Conservation (phyloP, 1,140 invertebrate genomes). For the Papilio helenus region DNA sequence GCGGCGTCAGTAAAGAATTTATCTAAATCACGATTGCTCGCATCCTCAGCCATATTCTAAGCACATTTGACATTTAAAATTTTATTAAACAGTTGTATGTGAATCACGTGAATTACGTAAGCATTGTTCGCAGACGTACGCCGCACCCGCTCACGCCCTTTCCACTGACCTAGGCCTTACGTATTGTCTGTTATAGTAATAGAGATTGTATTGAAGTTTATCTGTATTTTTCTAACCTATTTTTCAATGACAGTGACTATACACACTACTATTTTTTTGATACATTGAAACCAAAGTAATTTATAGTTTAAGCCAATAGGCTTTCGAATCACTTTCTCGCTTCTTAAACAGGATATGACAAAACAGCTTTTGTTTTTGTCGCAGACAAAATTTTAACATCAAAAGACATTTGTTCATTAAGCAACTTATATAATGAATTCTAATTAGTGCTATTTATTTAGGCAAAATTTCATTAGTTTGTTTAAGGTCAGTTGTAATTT, state of each 20-base stretch:
- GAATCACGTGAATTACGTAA: slow-evolving; percentile 37
- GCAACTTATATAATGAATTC: neutral
- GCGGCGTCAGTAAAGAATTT: slow-evolving; percentile 33
- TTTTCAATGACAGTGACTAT: too few relatives aligned
- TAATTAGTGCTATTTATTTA: slow-evolving; percentile 24
- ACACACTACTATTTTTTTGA: neutral
- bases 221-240: neutral
- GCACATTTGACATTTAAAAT: slow-evolving; percentile 35
- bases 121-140: slow-evolving; percentile 34
- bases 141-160: slow-evolving; percentile 17
- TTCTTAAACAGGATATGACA: neutral
- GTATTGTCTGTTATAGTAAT: slow-evolving; percentile 18
- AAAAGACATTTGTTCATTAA: slow-evolving; percentile 2
- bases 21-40: slow-evolving; percentile 31
- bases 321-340: neutral
- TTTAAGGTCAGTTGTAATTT: slow-evolving; percentile 23
- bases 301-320: neutral
- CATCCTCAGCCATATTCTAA: slow-evolving; percentile 25
- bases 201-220: neutral
- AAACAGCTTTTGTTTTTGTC: neutral
- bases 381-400: neutral
- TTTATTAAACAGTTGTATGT: slow-evolving; percentile 29
- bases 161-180: slow-evolving; percentile 36
- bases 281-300: neutral
- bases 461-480: slow-evolving; percentile 2